These are phyloP conservation scores for Sanderia malayensis DNA, from an alignment of 30 jellyfish, hydroid and myxozoan genomes.

Conservation along the genomic window DNA sequence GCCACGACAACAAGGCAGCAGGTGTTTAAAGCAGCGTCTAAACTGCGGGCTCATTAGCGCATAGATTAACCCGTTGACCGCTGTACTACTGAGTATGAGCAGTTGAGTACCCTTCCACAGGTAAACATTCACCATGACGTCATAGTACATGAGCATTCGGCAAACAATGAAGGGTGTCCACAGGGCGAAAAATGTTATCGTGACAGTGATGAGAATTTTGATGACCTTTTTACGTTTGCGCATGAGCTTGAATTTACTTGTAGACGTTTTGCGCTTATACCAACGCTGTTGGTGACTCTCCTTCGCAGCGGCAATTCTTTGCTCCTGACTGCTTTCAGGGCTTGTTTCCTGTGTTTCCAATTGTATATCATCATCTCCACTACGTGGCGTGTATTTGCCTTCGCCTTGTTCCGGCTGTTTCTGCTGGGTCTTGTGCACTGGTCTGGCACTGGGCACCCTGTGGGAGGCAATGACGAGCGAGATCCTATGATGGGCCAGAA, in stretches of 20 bases:
- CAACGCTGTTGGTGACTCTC: slow-evolving; percentile 5
- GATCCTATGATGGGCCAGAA: slow-evolving; percentile 77
- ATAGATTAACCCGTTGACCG: slow-evolving; percentile 79
- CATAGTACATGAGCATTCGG: slow-evolving; percentile 72
- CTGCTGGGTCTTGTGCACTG: too few species aligned
- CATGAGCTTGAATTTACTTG: slow-evolving; percentile 28
- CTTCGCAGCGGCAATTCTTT: too few species aligned
- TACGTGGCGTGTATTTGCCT: too few species aligned
- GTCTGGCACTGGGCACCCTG: slow-evolving; percentile 37
- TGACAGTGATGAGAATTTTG: slow-evolving; percentile 70
- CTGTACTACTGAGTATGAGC: slow-evolving; percentile 74
- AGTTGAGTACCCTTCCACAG: slow-evolving; percentile 81
- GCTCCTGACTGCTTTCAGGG: neutral
- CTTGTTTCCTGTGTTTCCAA: too few species aligned
- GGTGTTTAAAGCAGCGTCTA: slow-evolving; percentile 60
- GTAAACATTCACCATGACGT: slow-evolving; percentile 42
- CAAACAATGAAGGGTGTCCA: slow-evolving; percentile 92
- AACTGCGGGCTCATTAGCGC: slow-evolving; percentile 90
- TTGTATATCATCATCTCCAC: too few species aligned
- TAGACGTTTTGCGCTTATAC: slow-evolving; percentile 28
- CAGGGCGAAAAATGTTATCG: slow-evolving; percentile 58
- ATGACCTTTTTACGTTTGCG: slow-evolving; percentile 63
- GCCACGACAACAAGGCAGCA: slow-evolving; percentile 51
- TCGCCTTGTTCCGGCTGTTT: slow-evolving; percentile 16
- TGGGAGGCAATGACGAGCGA: slow-evolving; percentile 54